phyloP scores from a whole-genome alignment of 2,113 vertebrate species.

The Pangasianodon gigas region DNA sequence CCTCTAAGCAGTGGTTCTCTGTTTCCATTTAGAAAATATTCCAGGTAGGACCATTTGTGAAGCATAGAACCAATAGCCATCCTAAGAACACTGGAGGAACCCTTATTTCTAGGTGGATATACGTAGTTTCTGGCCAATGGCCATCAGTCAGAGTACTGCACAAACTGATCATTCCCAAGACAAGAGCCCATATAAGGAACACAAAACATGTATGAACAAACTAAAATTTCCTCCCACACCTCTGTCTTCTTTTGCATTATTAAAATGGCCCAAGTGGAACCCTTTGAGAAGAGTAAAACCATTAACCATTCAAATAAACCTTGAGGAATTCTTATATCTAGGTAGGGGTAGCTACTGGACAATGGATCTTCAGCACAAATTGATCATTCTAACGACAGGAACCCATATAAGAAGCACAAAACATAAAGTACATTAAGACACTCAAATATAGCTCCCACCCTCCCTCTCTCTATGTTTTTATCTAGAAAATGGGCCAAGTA shows the following conservation, averaged over 20 bases:
- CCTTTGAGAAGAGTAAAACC: neutral
- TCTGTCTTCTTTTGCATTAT: neutral
- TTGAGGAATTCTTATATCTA: neutral
- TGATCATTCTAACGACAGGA: neutral
- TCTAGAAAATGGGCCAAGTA: neutral
- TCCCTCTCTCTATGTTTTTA: neutral
- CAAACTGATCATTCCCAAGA: neutral
- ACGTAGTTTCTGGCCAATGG: neutral
- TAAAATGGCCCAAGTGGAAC: neutral
- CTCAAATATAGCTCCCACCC: neutral
- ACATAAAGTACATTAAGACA: neutral
- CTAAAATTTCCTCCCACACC: neutral
- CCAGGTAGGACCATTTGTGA: neutral
- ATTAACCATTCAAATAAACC: neutral
- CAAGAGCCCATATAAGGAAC: neutral
- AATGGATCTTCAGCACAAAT: neutral
- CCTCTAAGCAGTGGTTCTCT: neutral
- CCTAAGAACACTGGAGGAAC: neutral
- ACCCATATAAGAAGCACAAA: neutral
- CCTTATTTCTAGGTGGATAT: neutral
- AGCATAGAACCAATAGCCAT: neutral
- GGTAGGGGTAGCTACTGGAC: neutral
- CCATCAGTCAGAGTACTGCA: neutral
- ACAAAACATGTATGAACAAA: neutral
- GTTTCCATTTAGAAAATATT: neutral